These are phyloP conservation scores for Taenaris catops DNA, from an alignment of 2,888 invertebrate species.

Conservation along the genomic window DNA sequence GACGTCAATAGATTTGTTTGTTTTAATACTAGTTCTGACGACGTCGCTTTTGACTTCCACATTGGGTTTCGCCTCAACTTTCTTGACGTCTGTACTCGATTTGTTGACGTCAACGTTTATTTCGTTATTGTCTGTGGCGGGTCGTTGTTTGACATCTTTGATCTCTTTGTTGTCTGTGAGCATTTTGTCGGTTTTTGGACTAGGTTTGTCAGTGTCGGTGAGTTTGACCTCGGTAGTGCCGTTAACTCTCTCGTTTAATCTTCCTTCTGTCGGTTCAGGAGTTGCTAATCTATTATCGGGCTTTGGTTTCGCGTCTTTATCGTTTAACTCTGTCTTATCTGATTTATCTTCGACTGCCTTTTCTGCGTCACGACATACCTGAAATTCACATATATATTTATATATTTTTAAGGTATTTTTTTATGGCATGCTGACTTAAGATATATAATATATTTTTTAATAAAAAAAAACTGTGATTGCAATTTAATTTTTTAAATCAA, in stretches of 20 bases:
- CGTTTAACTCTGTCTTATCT: slow-evolving; percentile 30
- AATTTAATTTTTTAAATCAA: too few species aligned
- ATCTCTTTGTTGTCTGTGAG: slow-evolving; percentile 20
- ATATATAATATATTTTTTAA: too few species aligned
- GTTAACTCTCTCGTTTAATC: slow-evolving; percentile 26
- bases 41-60: neutral
- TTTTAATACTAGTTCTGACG: slow-evolving; percentile 12
- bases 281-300: slow-evolving; percentile 28
- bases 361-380: slow-evolving; percentile 70
- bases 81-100: slow-evolving; percentile 1
- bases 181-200: slow-evolving; percentile 20
- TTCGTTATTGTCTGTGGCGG: slow-evolving; percentile 10
- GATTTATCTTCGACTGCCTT: slow-evolving; percentile 60
- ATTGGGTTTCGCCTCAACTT: neutral
- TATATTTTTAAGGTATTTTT: too few species aligned
- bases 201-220: slow-evolving; percentile 25
- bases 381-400: slow-evolving; percentile 1
- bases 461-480: too few species aligned
- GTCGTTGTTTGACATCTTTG: slow-evolving; percentile 9
- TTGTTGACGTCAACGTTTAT: neutral
- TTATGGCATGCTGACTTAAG: too few species aligned
- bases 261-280: slow-evolving; percentile 25
- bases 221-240: slow-evolving; percentile 29
- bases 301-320: slow-evolving; percentile 37
- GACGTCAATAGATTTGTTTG: slow-evolving; percentile 6